Percentiles rank a stretch among this genome's conserved stretches.
Evolutionary conservation across 2,888 invertebrate species (phyloP).

Genomic region (Gari tellinella): DNA sequence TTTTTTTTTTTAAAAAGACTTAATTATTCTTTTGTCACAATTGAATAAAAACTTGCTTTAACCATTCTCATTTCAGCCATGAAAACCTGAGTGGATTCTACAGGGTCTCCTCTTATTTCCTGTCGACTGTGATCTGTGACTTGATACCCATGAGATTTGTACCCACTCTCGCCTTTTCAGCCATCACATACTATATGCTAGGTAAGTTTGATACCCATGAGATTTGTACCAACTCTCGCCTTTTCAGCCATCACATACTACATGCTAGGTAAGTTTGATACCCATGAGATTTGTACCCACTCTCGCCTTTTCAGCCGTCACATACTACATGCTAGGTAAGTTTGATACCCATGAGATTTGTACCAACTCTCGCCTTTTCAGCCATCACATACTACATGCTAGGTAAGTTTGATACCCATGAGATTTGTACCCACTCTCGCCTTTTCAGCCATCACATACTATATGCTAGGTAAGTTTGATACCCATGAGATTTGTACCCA

Average conservation of each 20-base stretch:
- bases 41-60: too few species aligned
- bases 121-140: slow-evolving; percentile 83
- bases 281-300: slow-evolving; percentile 81
- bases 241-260: slow-evolving; percentile 81
- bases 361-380: slow-evolving; percentile 79
- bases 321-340: slow-evolving; percentile 83
- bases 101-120: slow-evolving; percentile 82
- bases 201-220: slow-evolving; percentile 79
- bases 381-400: slow-evolving; percentile 82
- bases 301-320: slow-evolving; percentile 76
- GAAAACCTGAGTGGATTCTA: slow-evolving; percentile 84
- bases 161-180: slow-evolving; percentile 78
- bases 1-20: too few species aligned
- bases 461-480: slow-evolving; percentile 83
- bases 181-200: slow-evolving; percentile 82
- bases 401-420: slow-evolving; percentile 82
- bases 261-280: slow-evolving; percentile 82
- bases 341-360: slow-evolving; percentile 80
- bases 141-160: slow-evolving; percentile 81
- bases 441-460: slow-evolving; percentile 81
- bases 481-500: slow-evolving; percentile 81
- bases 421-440: slow-evolving; percentile 77
- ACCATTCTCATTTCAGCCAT: slow-evolving; percentile 77
- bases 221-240: slow-evolving; percentile 76
- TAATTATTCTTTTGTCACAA: too few species aligned